Base-by-base conservation (phyloP, 2,888 invertebrate genomes). In the Tricholauxania praeusta region DNA sequence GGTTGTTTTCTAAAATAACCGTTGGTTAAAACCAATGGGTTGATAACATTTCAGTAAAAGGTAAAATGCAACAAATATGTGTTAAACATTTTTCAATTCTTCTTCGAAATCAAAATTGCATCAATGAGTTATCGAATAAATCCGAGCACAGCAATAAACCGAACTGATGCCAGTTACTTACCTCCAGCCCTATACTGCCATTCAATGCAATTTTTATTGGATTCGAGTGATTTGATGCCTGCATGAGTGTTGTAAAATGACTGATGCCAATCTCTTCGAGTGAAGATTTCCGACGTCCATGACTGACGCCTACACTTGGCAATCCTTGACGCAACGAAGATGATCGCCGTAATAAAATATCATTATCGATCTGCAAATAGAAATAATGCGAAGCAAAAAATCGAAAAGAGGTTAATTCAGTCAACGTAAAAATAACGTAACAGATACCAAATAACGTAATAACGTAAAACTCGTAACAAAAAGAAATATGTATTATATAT, bases 191-290 rank as follows among this genome's bases (percentile, higher is more conserved):
- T 79, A 96, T 95, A 83, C 94, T 95, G 72, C 94, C 94, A 83
- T 96, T 96, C 71, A 96, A 88, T 14, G 95, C 94, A 62, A 96
- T 93, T 87, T 95, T 94, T 71, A 96, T 94, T 17, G 94, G 93
- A 84, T 94, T 93, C 55, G 90, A 89, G 82, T 92, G 91, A 85
- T 92, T 92, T 78, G 91, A 91, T 72, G 90, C 90, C 83, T 91
- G 91, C 82, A 91, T 87, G 74, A 92, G 85, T 5, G 91, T 92
- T 77, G 93, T 93, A 81, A 93, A 93, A 84, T 95, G 94, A 71
- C 94, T 93, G 80, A 95, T 91, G 71, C 95, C 95, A 79, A 95
- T 93, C 87, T 95, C 95, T 88, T 95, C 95, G 66, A 95, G 89
- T 82, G 95, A 95, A 82, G 94, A 95, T 86, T 95, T 95, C 76